phyloP scores from a whole-genome alignment of 2,797 vertebrate genomes.

The Myotis planiceps region DNA sequence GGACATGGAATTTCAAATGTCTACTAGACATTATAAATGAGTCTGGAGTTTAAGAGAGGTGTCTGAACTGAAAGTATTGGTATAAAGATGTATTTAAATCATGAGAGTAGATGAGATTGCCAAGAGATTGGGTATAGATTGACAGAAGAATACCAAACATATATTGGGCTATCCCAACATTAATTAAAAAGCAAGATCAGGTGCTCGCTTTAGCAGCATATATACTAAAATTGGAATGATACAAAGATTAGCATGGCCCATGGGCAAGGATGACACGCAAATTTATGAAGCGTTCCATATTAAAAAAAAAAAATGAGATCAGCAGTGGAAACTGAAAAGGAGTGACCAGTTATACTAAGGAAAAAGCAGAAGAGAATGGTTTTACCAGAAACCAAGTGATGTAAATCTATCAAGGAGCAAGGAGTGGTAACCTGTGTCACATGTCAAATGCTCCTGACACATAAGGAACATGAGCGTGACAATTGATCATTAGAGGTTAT shows the following conservation, averaged over 20 bases:
- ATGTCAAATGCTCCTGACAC: neutral
- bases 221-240: too few relatives aligned
- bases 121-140: neutral
- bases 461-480: neutral
- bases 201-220: too few relatives aligned
- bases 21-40: neutral
- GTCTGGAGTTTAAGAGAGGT: neutral
- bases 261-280: too few relatives aligned
- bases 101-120: neutral
- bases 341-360: neutral
- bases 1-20: neutral
- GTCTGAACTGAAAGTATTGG: neutral
- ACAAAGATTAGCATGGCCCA: too few relatives aligned
- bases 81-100: conserved; percentile 5
- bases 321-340: neutral
- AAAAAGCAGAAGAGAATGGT: neutral
- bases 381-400: neutral
- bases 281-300: too few relatives aligned
- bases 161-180: neutral
- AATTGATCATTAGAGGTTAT: neutral
- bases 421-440: neutral
- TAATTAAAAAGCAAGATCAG: neutral
- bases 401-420: neutral
- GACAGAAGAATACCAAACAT: neutral
- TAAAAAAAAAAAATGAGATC: neutral